Evolutionary conservation across 2,113 vertebrate genomes (phyloP), one percentile per base, ranked within the genome.

Genomic region (Ia io): DNA sequence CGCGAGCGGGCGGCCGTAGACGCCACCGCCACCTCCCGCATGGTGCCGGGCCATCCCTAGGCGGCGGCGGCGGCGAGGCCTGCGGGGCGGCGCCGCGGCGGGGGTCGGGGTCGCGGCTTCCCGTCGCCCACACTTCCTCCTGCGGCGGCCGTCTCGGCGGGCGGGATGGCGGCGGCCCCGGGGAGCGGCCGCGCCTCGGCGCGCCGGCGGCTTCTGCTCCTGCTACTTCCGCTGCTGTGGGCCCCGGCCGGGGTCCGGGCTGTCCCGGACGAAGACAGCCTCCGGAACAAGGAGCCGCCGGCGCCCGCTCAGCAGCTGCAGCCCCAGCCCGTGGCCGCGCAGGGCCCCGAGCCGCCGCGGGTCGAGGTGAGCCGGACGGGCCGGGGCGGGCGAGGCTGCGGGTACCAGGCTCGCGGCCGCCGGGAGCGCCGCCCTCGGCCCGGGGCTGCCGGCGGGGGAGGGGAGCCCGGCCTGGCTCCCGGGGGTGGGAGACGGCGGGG

Each of bases 321-420:
- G 93, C 96, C 84, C 8, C 95, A 97, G 90, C 96, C 96, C 18
- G 95, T 85, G 0, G 98, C 95, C 0, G 97, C 13, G 70, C 96
- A 96, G 88, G 97, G 96, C 70, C 98, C 96, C 1, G 98, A 98
- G 78, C 93, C 84, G 20, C 96, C 79, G 61, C 91, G 97, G 73
- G 97, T 78, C 9, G 98, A 98, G 98, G 98, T 98, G 96, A 97
- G 98, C 65, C 6, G 61, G 74, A 23, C 6, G 17, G 22, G 53
- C 32, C 7, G 18, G 9, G 73, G 32, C 23, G 30, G 67, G 97
- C 69, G 25, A 5, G 70, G 76, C 63, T 5, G 86, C 49, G 88
- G 84, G 95, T 82, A 85, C 95, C 95, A 17, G 84, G 80, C 79
- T 91, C 42, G 6, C 4, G 18, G n/a, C 65, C 9, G 69, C 30